phyloP scores from a whole-genome alignment of 1,140 invertebrate species.

The Nixonia krombeini region DNA sequence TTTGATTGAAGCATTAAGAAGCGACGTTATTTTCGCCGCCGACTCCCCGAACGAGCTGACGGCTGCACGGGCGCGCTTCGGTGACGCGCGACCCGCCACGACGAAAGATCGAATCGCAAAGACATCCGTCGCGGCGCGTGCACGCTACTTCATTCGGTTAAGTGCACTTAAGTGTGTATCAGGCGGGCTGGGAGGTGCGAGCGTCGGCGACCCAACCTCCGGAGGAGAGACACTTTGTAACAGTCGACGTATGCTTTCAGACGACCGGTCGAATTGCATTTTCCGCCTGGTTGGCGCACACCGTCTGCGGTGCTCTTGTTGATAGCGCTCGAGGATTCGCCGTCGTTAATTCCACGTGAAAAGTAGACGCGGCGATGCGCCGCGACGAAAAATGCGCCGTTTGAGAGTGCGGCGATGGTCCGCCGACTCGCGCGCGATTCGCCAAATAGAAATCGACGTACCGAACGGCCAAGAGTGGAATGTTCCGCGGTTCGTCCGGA shows the following conservation, averaged over 20 bases:
- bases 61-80: no score
- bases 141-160: conserved; percentile 18
- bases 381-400: background rate
- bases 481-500: conserved; percentile 3
- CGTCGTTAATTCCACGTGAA: conserved; percentile 15
- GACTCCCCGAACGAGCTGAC: background rate
- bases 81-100: no score
- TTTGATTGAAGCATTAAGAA: background rate
- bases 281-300: conserved; percentile 14
- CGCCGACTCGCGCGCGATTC: no score
- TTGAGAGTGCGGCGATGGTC: no score
- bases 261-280: conserved; percentile 16
- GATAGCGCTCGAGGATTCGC: conserved; percentile 8
- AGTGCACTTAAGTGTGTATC: conserved; percentile 12
- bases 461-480: conserved; percentile 11
- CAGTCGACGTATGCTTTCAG: conserved; percentile 17
- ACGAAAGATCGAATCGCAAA: no score
- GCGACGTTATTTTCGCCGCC: background rate
- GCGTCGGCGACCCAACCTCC: no score
- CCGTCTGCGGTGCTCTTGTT: conserved; percentile 6
- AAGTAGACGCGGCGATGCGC: background rate
- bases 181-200: background rate
- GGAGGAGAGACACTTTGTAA: no score
- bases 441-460: conserved; percentile 1
- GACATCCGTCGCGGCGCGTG: no score